These are phyloP conservation scores for Acrossocheilus wenchowensis DNA, from an alignment of 2,797 vertebrate genomes.

Conservation along the genomic window DNA sequence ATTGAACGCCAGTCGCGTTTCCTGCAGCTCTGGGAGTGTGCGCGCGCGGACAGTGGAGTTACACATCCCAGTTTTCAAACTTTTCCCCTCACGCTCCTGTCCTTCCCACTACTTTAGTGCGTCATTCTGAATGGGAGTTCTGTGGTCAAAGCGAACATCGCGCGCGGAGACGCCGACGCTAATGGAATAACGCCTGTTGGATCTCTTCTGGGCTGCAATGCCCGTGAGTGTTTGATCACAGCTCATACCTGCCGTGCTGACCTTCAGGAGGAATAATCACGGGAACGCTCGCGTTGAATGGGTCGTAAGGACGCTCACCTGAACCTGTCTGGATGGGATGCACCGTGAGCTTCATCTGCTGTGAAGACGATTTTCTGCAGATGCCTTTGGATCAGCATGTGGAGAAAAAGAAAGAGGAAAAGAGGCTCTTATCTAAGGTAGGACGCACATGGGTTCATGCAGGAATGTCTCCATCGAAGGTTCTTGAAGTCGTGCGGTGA, in stretches of 20 bases:
- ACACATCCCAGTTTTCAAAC: constrained; percentile 50
- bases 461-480: not conserved
- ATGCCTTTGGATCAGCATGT: constrained; percentile 78
- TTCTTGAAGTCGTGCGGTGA: constrained; percentile 18
- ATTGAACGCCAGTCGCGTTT: not conserved
- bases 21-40: not conserved
- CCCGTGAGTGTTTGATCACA: not conserved
- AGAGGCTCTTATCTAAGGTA: constrained; percentile 68
- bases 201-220: not conserved
- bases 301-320: constrained; percentile 61
- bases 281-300: constrained; percentile 62
- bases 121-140: constrained; percentile 48
- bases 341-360: constrained; percentile 86
- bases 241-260: constrained; percentile 14
- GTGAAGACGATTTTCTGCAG: constrained; percentile 82
- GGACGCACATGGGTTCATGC: constrained; percentile 19
- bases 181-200: not conserved
- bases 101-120: constrained; percentile 50
- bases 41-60: constrained; percentile 38
- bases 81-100: constrained; percentile 45
- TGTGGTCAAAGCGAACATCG: constrained; percentile 21
- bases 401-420: constrained; percentile 73
- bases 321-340: constrained; percentile 78
- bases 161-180: not conserved
- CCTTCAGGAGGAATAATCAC: constrained; percentile 14